Evolutionary conservation across 2,797 vertebrate species (phyloP).

Genomic region (Sebastes aleutianus): DNA sequence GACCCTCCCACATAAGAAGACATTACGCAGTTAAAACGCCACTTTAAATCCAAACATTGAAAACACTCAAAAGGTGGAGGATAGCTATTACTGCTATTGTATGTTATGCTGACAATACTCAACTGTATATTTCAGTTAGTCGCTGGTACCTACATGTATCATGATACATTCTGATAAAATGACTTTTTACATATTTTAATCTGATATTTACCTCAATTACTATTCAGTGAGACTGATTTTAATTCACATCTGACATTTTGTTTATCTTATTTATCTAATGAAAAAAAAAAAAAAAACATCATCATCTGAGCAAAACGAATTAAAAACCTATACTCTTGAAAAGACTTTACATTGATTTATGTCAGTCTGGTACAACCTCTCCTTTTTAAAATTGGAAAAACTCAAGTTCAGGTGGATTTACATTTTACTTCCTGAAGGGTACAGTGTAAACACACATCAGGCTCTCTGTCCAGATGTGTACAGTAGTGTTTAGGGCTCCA

Average conservation of each 20-base stretch:
- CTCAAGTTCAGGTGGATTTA: background rate
- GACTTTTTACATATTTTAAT: background rate
- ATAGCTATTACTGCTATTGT: background rate
- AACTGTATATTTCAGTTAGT: background rate
- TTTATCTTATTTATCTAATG: background rate
- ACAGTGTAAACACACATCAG: background rate
- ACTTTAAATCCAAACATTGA: background rate
- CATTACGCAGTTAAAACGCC: background rate
- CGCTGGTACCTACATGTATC: background rate
- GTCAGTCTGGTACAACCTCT: background rate
- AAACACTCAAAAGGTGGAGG: background rate
- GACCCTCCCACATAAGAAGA: background rate
- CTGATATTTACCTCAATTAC: background rate
- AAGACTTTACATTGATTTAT: background rate
- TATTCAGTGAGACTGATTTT: background rate
- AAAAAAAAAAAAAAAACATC: no score
- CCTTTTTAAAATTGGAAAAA: background rate
- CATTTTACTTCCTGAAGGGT: background rate
- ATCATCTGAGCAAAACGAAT: background rate
- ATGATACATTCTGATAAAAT: no score
- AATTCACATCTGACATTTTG: background rate
- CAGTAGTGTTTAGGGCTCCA: constrained; percentile 10
- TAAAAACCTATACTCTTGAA: background rate
- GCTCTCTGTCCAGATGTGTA: background rate
- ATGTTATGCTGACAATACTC: background rate